Evolutionary conservation across 2,888 invertebrate genomes (phyloP), one percentile per base, ranked within the genome.

Genomic region (Heliconius charithonia): DNA sequence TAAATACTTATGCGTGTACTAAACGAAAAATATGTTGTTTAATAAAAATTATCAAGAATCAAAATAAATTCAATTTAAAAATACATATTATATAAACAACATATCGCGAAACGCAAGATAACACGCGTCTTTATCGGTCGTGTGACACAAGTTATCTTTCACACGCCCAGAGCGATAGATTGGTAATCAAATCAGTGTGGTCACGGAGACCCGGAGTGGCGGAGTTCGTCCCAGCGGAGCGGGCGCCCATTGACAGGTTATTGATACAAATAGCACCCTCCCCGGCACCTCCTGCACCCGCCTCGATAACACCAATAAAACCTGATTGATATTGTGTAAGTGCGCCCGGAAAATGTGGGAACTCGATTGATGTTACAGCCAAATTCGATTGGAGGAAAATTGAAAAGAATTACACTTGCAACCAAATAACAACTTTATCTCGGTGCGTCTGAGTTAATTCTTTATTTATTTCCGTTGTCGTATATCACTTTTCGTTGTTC

Each of bases 271-370:
- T 94, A 92, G 93, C 90, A 87, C 85, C 88, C 69, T 69, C 69
- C 69, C 41, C 41, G 13, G 37, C 88, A 85, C 86, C 89, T 89
- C 86, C 88, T 84, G 63, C 85, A 90, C 86, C 86, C 87, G 87
- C 90, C 92, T 92, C 92, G 90, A 92, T 92, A 93, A 93, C 94
- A 93, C 93, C 94, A 94, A 95, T 94, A 95, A 95, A 95, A 95
- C 93, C 93, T 94, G 95, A 95, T 95, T 95, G 94, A 95, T 95
- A 95, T 94, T 94, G 95, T 94, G 94, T 94, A 94, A 94, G 95
- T 94, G 94, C 93, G 90, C 92, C 86, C 92, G 94, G 95, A 93
- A 95, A 95, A 95, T 94, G 95, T 95, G 95, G 95, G 94, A 95
- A 95, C 93, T 92, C 93, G 92, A 95, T 95, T 95, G 94, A 95